A percentile compares a stretch with the other conserved stretches of the same genome.
Conservation (phyloP, 2,113 vertebrate genomes). For the Otis tarda region DNA sequence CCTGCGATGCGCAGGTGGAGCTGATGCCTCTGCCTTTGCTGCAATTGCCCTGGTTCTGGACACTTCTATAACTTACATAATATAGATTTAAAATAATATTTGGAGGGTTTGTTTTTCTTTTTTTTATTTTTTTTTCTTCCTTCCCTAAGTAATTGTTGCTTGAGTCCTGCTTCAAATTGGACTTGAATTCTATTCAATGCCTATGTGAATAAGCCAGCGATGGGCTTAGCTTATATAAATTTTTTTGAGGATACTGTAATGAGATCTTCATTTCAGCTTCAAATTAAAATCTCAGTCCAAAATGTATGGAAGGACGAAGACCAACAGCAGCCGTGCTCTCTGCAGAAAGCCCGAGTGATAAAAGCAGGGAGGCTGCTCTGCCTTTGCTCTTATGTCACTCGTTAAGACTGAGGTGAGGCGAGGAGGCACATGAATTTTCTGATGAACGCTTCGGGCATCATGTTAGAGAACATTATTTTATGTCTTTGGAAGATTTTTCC, state of each 20-base stretch:
- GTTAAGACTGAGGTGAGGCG: neutral
- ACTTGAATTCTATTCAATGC: neutral
- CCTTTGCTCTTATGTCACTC: neutral
- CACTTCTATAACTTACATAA: neutral
- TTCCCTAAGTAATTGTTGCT: neutral
- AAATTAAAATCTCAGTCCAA: neutral
- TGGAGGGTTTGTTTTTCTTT: too few relatives aligned
- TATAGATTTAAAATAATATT: neutral
- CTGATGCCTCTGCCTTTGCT: neutral
- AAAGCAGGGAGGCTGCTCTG: neutral
- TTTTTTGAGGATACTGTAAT: neutral
- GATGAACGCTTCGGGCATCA: neutral
- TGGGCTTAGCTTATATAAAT: neutral
- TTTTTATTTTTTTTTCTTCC: neutral
- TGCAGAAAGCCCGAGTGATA: neutral
- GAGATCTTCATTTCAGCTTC: neutral
- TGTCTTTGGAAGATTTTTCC: neutral
- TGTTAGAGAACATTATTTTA: neutral
- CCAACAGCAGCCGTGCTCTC: neutral
- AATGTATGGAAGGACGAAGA: rapidly evolving
- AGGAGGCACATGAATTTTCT: neutral
- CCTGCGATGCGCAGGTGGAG: too few relatives aligned
- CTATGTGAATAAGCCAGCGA: neutral
- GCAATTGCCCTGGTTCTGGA: neutral
- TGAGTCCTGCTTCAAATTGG: neutral